phyloP scores from a whole-genome alignment of 2,888 invertebrate species.

The Melanostoma mellinum region DNA sequence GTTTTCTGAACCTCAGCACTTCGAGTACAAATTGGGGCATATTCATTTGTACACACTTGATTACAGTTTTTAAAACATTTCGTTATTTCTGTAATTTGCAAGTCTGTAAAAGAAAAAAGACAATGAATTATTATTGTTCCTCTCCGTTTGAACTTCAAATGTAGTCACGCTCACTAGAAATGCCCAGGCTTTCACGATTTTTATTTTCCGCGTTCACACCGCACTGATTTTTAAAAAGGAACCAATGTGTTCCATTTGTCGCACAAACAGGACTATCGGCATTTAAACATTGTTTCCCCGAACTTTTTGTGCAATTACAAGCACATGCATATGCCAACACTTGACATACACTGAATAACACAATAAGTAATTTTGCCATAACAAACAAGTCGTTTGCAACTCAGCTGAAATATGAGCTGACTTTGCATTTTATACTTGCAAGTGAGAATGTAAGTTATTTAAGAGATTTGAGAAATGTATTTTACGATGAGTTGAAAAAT shows the following conservation, averaged over 20 bases:
- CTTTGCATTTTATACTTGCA: conserved; percentile 56
- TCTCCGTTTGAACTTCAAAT: neutral
- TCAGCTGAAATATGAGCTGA: conserved; percentile 33
- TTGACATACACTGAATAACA: conserved; percentile 13
- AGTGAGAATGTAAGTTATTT: conserved; percentile 1
- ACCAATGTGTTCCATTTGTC: conserved; percentile 55
- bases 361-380: conserved; percentile 41
- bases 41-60: conserved; percentile 45
- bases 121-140: neutral
- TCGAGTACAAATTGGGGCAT: conserved; percentile 52
- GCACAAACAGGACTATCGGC: conserved; percentile 58
- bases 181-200: neutral
- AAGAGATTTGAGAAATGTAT: conserved; percentile 5
- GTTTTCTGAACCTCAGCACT: conserved; percentile 1
- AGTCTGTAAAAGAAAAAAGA: conserved; percentile 16
- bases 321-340: conserved; percentile 11
- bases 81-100: conserved; percentile 34
- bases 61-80: conserved; percentile 53
- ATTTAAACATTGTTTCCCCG: neutral
- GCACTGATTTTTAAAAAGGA: conserved; percentile 54
- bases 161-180: conserved; percentile 32
- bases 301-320: neutral
- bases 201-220: conserved; percentile 36
- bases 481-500: neutral
- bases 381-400: conserved; percentile 14